Percentiles rank a stretch among this genome's conserved stretches.
Evolutionary conservation across 2,113 vertebrate genomes (phyloP).

Genomic region (Dicentrarchus labrax): DNA sequence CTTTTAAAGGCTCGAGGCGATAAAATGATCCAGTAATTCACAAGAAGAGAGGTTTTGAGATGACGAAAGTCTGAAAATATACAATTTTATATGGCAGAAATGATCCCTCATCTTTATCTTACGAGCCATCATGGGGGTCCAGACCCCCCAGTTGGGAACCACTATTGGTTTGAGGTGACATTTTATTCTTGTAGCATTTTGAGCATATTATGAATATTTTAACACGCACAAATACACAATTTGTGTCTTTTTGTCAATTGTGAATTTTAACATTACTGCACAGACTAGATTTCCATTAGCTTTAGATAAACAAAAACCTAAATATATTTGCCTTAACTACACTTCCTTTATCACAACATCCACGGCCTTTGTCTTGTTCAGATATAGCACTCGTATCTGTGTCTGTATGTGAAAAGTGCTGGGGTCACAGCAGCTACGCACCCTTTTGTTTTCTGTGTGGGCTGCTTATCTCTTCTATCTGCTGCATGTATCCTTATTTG

Average conservation of each 20-base stretch:
- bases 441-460: constrained; percentile 54
- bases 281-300: background rate
- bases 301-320: constrained; percentile 28
- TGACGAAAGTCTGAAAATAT: background rate
- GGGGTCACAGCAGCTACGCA: constrained; percentile 24
- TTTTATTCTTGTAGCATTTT: background rate
- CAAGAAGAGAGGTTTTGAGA: background rate
- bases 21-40: background rate
- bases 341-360: constrained; percentile 36
- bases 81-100: background rate
- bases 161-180: background rate
- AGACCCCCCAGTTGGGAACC: background rate
- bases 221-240: background rate
- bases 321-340: constrained; percentile 25
- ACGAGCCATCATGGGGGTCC: no score
- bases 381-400: constrained; percentile 6
- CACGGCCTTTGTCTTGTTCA: constrained; percentile 29
- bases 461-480: constrained; percentile 57
- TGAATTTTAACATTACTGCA: background rate
- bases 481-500: constrained; percentile 74
- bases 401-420: constrained; percentile 32
- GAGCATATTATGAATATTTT: background rate
- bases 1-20: background rate
- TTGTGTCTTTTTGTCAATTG: background rate
- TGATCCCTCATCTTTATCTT: background rate